Evolutionary conservation across 1,140 invertebrate genomes (phyloP).

Genomic region (Drosophila guanche): DNA sequence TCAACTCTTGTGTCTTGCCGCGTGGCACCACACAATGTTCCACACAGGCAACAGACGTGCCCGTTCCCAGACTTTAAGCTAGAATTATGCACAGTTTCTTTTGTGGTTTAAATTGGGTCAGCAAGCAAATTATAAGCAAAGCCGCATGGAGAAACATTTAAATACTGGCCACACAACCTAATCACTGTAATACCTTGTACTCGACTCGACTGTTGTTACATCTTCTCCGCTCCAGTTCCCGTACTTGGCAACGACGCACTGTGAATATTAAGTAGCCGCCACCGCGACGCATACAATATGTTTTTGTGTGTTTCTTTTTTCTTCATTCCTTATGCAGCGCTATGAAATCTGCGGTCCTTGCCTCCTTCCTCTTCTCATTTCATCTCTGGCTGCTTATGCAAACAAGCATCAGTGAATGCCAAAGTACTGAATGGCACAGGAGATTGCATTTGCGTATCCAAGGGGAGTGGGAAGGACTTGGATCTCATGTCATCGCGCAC

Average conservation of each 20-base stretch:
- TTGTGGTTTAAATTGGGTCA: not conserved
- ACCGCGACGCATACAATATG: constrained; percentile 30
- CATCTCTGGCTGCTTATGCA: constrained; percentile 51
- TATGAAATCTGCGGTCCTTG: constrained; percentile 16
- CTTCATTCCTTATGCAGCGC: not conserved
- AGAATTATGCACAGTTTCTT: not conserved
- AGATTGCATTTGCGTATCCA: constrained; percentile 35
- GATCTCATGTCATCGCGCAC: too few relatives aligned
- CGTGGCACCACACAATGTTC: too few relatives aligned
- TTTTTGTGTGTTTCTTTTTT: not conserved
- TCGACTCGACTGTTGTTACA: too few relatives aligned
- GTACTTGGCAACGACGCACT: constrained; percentile 15
- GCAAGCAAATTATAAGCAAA: too few relatives aligned
- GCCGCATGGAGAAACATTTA: too few relatives aligned
- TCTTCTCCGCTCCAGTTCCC: not conserved
- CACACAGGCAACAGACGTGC: too few relatives aligned
- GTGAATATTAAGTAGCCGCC: constrained; percentile 56
- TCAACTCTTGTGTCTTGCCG: not conserved
- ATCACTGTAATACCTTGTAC: too few relatives aligned
- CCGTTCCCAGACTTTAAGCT: too few relatives aligned
- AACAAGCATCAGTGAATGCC: constrained; percentile 54
- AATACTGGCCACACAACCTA: too few relatives aligned
- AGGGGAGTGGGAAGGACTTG: constrained; percentile 12
- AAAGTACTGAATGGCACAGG: constrained; percentile 60
- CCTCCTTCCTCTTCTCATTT: constrained; percentile 6